A percentile compares a stretch with the other conserved stretches of the same genome.
phyloP scores from a whole-genome alignment of 2,797 vertebrate genomes.

The Ispidina picta region DNA sequence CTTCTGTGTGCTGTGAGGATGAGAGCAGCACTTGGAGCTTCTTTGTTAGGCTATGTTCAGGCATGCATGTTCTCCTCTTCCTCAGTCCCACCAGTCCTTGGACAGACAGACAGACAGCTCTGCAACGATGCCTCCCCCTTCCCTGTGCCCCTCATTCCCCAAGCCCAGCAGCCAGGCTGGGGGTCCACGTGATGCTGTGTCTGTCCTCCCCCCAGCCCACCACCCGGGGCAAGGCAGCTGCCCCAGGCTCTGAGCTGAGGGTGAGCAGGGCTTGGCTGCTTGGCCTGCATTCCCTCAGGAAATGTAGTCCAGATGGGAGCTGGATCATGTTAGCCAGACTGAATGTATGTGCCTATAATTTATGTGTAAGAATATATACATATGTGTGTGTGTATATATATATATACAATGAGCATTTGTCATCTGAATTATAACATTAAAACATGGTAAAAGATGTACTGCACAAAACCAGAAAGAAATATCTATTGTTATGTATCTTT shows the following conservation, averaged over 20 bases:
- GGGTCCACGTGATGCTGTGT: too few relatives aligned
- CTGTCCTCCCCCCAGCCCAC: too few relatives aligned
- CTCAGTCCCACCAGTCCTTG: not conserved
- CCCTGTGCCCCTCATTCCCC: not conserved
- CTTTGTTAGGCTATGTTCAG: accelerated
- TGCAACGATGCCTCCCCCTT: not conserved
- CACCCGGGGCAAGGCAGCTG: not conserved
- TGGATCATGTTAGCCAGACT: not conserved
- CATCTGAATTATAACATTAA: constrained; percentile 11
- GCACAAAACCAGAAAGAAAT: not conserved
- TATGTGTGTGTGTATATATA: accelerated
- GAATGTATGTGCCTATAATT: not conserved
- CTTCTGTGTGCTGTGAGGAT: not conserved
- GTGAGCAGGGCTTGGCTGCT: not conserved
- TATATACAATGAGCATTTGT: not conserved
- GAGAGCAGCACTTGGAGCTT: not conserved
- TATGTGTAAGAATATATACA: not conserved
- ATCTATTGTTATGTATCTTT: not conserved
- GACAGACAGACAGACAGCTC: not conserved
- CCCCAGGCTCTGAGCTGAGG: not conserved
- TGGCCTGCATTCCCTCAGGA: constrained; percentile 37
- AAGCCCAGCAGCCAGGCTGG: too few relatives aligned
- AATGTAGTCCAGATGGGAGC: constrained; percentile 47
- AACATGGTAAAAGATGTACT: not conserved
- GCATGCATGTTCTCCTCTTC: not conserved